A percentile compares a stretch with the other conserved stretches of the same genome.
Conservation (phyloP, 2,113 vertebrate species). For the Mesocricetus auratus region DNA sequence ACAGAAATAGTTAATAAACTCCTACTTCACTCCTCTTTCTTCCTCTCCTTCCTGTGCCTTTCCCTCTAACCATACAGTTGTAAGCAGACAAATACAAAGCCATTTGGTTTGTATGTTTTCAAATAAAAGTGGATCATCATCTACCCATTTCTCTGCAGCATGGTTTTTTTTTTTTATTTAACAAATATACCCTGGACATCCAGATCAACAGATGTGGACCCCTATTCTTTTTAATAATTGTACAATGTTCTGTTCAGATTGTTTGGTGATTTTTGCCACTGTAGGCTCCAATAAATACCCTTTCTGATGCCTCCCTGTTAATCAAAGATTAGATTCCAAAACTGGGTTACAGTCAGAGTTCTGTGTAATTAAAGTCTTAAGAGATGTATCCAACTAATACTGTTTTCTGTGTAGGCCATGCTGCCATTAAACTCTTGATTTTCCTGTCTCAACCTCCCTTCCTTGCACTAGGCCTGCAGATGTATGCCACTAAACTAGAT, state of each 20-base stretch:
- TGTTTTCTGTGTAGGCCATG: not conserved
- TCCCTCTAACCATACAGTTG: not conserved
- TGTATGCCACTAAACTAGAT: not conserved
- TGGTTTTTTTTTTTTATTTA: slow-evolving; percentile 10
- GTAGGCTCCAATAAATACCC: not conserved
- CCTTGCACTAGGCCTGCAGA: not conserved
- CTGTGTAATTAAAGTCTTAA: slow-evolving; percentile 28
- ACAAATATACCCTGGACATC: not conserved
- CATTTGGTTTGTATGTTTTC: not conserved
- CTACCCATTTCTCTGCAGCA: not conserved
- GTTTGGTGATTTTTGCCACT: not conserved
- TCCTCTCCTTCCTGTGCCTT: not conserved
- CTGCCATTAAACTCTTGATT: not conserved
- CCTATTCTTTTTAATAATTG: not conserved
- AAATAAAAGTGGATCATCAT: not conserved
- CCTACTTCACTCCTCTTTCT: not conserved
- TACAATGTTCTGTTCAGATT: not conserved
- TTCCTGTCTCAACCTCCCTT: not conserved
- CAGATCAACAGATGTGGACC: not conserved
- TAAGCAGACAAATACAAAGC: not conserved
- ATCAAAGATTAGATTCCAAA: not conserved
- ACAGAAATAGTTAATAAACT: slow-evolving; percentile 13
- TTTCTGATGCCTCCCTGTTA: not conserved
- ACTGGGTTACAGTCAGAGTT: not conserved
- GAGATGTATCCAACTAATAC: not conserved